These are phyloP conservation scores for Hylia prasina DNA, from an alignment of 2,113 vertebrate species.

Conservation along the genomic window DNA sequence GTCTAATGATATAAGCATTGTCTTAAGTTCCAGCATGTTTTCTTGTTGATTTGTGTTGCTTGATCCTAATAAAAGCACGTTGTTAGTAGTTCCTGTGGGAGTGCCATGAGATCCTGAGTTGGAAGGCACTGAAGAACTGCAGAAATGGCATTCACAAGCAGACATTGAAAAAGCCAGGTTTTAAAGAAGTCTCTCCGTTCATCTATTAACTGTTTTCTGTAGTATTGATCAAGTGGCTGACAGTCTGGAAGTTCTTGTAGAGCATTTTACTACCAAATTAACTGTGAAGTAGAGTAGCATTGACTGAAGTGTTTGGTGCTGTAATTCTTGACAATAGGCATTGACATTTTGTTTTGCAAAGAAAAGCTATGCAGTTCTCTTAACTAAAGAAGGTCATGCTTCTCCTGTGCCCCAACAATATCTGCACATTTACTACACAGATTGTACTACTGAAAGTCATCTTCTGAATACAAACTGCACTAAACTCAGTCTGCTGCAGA, in stretches of 20 bases:
- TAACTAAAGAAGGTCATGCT: neutral
- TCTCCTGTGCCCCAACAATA: neutral
- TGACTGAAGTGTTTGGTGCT: conserved; percentile 65
- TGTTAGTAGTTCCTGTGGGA: neutral
- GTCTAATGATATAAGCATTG: neutral
- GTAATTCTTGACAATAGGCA: conserved; percentile 50
- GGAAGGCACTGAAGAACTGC: conserved; percentile 28
- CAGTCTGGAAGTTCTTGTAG: conserved; percentile 31
- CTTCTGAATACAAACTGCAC: conserved; percentile 51
- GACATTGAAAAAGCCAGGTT: neutral
- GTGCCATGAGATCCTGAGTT: conserved; percentile 15
- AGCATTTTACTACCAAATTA: conserved; percentile 56
- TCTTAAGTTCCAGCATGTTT: conserved; percentile 3
- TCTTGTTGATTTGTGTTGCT: conserved; percentile 14
- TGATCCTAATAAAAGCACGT: neutral
- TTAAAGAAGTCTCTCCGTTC: neutral
- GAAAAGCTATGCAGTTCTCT: conserved; percentile 46
- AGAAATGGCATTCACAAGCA: neutral
- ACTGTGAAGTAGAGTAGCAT: conserved; percentile 66
- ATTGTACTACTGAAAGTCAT: conserved; percentile 68
- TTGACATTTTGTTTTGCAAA: conserved; percentile 49
- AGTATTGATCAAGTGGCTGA: conserved; percentile 27
- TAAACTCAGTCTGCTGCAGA: conserved; percentile 54
- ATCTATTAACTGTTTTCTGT: neutral
- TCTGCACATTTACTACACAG: neutral